phyloP scores from a whole-genome alignment of 2,113 vertebrate genomes.

The Sinocyclocheilus anophthalmus region DNA sequence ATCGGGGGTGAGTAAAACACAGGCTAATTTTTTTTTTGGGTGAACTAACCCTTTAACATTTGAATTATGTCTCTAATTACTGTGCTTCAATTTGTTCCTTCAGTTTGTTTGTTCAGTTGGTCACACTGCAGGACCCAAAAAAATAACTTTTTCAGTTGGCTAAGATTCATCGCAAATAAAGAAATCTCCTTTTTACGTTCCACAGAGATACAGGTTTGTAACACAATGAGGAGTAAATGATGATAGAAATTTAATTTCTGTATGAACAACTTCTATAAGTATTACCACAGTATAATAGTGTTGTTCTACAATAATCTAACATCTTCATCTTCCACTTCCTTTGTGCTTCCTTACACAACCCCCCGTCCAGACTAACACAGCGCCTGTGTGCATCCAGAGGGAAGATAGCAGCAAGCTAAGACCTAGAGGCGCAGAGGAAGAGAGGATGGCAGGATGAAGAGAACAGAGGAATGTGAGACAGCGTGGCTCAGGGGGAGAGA shows the following conservation, averaged over 20 bases:
- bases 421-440: slow-evolving; percentile 35
- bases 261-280: background rate
- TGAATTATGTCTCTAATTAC: too few relatives aligned
- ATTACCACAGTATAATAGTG: background rate
- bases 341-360: background rate
- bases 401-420: slow-evolving; percentile 30
- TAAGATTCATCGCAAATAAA: too few relatives aligned
- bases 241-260: background rate
- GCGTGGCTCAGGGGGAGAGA: background rate
- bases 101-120: too few relatives aligned
- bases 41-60: too few relatives aligned
- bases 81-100: too few relatives aligned
- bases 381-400: background rate
- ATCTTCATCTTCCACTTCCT: slow-evolving; percentile 25
- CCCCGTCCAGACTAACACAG: slow-evolving; percentile 1
- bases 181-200: too few relatives aligned
- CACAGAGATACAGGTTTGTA: background rate
- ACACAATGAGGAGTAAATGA: background rate
- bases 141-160: too few relatives aligned
- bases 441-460: slow-evolving; percentile 27
- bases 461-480: slow-evolving; percentile 31
- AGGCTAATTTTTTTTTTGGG: too few relatives aligned
- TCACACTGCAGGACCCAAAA: too few relatives aligned
- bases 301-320: slow-evolving; percentile 20
- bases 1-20: too few relatives aligned